A percentile compares a stretch with the other conserved stretches of the same genome.
These are phyloP conservation scores for Etheostoma spectabile DNA, from an alignment of 2,113 vertebrate genomes.

Conservation along the genomic window DNA sequence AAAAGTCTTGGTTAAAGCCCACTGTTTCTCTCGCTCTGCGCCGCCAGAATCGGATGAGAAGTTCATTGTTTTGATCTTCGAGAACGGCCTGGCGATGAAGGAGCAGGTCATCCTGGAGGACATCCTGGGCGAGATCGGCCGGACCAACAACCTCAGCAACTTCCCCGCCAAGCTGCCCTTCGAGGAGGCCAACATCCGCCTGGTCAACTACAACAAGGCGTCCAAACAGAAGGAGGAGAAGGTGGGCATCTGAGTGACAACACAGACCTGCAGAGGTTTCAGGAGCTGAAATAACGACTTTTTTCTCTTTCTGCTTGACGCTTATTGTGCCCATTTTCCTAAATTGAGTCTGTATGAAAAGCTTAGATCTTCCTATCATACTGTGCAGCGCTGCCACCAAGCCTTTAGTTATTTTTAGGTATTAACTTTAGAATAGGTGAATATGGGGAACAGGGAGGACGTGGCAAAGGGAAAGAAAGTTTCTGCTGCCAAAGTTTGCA, in stretches of 20 bases:
- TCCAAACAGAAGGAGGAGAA: conserved; percentile 87
- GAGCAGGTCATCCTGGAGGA: conserved; percentile 92
- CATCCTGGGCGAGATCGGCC: conserved; percentile 90
- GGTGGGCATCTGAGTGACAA: conserved; percentile 50
- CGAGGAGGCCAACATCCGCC: conserved; percentile 93
- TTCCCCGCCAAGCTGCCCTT: conserved; percentile 93
- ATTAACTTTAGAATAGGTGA: too few relatives aligned
- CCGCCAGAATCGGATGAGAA: conserved; percentile 90
- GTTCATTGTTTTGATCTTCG: conserved; percentile 96
- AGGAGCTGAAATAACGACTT: too few relatives aligned
- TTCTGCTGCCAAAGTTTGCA: neutral
- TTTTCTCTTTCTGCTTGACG: too few relatives aligned
- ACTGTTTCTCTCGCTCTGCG: conserved; percentile 5
- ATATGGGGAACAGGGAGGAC: too few relatives aligned
- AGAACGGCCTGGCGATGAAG: conserved; percentile 89
- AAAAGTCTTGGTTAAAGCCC: too few relatives aligned
- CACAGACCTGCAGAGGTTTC: too few relatives aligned
- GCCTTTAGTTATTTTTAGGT: too few relatives aligned
- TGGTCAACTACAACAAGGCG: conserved; percentile 94
- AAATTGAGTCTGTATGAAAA: too few relatives aligned
- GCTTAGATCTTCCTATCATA: too few relatives aligned
- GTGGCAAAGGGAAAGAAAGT: too few relatives aligned
- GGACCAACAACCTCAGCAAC: conserved; percentile 86
- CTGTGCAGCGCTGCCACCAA: too few relatives aligned
- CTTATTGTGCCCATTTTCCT: too few relatives aligned